Evolutionary conservation across 2,888 invertebrate species (phyloP).

Genomic region (Hypomecis punctinalis): DNA sequence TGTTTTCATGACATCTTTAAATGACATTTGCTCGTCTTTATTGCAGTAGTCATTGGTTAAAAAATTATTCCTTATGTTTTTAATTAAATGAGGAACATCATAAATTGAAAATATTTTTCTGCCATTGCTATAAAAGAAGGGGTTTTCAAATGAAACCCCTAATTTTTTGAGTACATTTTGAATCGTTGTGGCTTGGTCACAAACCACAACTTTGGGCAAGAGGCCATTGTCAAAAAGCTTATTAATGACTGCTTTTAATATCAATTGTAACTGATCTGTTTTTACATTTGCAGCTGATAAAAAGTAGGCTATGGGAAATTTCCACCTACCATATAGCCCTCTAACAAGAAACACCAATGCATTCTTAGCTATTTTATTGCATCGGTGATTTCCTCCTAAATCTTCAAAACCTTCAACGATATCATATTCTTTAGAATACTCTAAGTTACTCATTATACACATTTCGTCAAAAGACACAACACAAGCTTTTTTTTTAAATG

Average conservation of each 20-base stretch:
- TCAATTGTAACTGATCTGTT: constrained; percentile 15
- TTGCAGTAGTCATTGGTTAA: constrained; percentile 9
- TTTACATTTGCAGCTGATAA: constrained; percentile 22
- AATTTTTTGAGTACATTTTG: constrained; percentile 30
- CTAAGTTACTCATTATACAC: constrained; percentile 35
- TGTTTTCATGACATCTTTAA: constrained; percentile 19
- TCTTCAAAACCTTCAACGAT: constrained; percentile 41
- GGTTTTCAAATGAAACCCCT: constrained; percentile 21
- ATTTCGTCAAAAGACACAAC: constrained; percentile 40
- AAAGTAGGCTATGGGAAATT: constrained; percentile 36
- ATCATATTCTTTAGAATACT: constrained; percentile 40
- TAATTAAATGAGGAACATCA: constrained; percentile 30
- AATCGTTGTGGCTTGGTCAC: constrained; percentile 38
- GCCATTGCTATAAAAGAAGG: constrained; percentile 25
- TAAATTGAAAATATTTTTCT: constrained; percentile 29
- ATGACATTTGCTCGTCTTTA: constrained; percentile 10
- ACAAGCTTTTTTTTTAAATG: constrained; percentile 28
- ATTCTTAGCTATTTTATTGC: constrained; percentile 30
- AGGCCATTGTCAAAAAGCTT: constrained; percentile 41
- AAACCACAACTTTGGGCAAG: constrained; percentile 33
- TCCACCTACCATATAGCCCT: constrained; percentile 32
- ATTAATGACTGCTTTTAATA: constrained; percentile 18
- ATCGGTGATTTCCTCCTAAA: constrained; percentile 30
- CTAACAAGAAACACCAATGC: constrained; percentile 34
- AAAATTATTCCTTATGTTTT: constrained; percentile 22